Conservation (phyloP, 2,113 vertebrate genomes). For the Alouatta palliata region DNA sequence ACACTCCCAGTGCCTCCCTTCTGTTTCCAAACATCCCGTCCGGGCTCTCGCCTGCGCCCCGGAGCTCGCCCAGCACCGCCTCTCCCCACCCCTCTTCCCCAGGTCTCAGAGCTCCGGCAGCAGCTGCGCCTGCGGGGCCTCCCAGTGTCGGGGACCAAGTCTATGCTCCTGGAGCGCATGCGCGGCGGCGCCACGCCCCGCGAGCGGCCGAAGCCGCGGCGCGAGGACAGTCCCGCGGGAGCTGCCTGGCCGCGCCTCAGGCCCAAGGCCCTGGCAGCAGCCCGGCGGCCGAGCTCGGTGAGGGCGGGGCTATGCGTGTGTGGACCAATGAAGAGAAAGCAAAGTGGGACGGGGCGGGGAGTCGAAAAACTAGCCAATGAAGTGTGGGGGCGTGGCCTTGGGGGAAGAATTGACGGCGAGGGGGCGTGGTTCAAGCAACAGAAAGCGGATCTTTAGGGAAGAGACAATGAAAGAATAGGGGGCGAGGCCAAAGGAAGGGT, state of each 20-base stretch:
- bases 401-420: rapidly evolving
- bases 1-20: background rate
- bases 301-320: constrained; percentile 82
- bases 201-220: constrained; percentile 78
- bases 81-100: background rate
- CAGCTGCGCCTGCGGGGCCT: constrained; percentile 92
- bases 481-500: background rate
- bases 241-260: constrained; percentile 57
- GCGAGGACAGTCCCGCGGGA: constrained; percentile 55
- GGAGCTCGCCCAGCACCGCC: background rate
- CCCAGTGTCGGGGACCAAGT: constrained; percentile 93
- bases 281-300: constrained; percentile 73
- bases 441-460: background rate
- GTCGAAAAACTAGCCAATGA: background rate
- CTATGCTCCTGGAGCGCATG: constrained; percentile 91
- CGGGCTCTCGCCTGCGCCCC: background rate
- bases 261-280: constrained; percentile 67
- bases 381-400: background rate
- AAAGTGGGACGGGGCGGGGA: constrained; percentile 63
- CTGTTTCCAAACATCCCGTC: background rate
- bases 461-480: background rate
- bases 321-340: constrained; percentile 84
- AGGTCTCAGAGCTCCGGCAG: constrained; percentile 94
- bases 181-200: constrained; percentile 78
- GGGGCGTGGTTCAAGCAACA: background rate